Percentiles rank a stretch among this genome's conserved stretches.
Evolutionary conservation across 2,113 vertebrate species (phyloP).

Genomic region (Catagonus wagneri): DNA sequence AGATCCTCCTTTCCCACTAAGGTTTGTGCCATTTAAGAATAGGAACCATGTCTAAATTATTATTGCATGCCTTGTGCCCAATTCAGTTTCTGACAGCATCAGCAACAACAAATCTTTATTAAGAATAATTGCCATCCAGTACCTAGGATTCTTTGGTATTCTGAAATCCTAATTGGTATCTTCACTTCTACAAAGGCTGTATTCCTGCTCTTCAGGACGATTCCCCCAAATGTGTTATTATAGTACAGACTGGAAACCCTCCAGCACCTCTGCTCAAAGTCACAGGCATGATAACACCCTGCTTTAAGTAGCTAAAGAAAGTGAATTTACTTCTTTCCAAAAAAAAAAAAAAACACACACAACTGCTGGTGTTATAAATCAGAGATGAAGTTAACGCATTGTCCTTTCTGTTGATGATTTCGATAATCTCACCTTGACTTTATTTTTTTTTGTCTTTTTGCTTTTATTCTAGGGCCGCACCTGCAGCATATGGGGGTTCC

Average conservation of each 20-base stretch:
- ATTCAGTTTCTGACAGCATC: background rate
- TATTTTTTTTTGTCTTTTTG: too few relatives aligned
- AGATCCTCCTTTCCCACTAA: background rate
- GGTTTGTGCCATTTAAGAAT: background rate
- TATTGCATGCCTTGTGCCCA: background rate
- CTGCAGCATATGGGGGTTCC: too few relatives aligned
- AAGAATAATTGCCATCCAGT: slow-evolving; percentile 3
- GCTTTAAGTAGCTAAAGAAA: slow-evolving; percentile 41
- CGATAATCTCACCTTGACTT: background rate
- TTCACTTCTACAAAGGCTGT: background rate
- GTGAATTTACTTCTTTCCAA: background rate
- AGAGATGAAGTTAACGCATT: background rate
- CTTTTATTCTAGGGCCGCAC: too few relatives aligned
- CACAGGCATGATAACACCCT: background rate
- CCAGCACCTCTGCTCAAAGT: slow-evolving; percentile 25
- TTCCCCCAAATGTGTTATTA: background rate
- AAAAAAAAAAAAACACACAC: background rate
- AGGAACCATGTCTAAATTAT: background rate
- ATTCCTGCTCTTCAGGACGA: background rate
- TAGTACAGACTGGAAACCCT: background rate
- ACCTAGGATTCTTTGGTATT: background rate
- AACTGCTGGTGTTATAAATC: background rate
- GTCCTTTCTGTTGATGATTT: background rate
- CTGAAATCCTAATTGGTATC: slow-evolving; percentile 17
- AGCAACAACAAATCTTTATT: background rate